These are phyloP conservation scores for Zophobas morio DNA, from an alignment of 1,140 invertebrate genomes.

Conservation along the genomic window DNA sequence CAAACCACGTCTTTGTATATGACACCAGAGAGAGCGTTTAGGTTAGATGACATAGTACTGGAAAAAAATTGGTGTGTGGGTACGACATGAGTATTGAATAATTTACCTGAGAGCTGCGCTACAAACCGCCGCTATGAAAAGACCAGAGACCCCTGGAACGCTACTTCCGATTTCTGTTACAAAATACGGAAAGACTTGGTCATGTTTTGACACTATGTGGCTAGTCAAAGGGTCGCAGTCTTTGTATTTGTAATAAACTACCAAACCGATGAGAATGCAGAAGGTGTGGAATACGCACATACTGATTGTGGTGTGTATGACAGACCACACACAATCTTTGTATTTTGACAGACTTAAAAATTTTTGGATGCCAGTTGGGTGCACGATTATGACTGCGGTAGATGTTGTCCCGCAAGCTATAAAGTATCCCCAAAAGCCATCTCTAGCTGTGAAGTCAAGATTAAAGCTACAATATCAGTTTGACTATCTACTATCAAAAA, in stretches of 20 bases:
- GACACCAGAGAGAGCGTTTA: constrained; percentile 73
- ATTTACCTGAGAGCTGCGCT: constrained; percentile 77
- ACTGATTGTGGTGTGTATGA: constrained; percentile 67
- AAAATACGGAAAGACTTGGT: constrained; percentile 71
- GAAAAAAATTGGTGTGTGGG: background rate
- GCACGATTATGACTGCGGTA: constrained; percentile 72
- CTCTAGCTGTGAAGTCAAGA: constrained; percentile 70
- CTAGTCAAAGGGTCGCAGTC: constrained; percentile 80
- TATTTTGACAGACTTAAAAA: constrained; percentile 73
- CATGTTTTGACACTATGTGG: constrained; percentile 68
- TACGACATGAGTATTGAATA: background rate
- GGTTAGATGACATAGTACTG: constrained; percentile 77
- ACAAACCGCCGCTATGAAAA: constrained; percentile 78
- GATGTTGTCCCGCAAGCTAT: constrained; percentile 74
- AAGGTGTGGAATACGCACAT: constrained; percentile 69
- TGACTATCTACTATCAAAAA: too few relatives aligned
- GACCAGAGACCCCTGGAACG: constrained; percentile 72
- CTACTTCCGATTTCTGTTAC: constrained; percentile 71
- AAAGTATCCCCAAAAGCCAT: constrained; percentile 73
- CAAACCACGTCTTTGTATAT: too few relatives aligned
- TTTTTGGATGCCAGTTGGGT: constrained; percentile 75
- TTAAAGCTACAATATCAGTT: constrained; percentile 64
- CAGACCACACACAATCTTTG: constrained; percentile 67
- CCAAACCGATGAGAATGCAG: constrained; percentile 75
- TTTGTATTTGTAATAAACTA: constrained; percentile 80